Evolutionary conservation across 2,797 vertebrate species (phyloP), one percentile per base, ranked within the genome.

Genomic region (Antrozous pallidus): DNA sequence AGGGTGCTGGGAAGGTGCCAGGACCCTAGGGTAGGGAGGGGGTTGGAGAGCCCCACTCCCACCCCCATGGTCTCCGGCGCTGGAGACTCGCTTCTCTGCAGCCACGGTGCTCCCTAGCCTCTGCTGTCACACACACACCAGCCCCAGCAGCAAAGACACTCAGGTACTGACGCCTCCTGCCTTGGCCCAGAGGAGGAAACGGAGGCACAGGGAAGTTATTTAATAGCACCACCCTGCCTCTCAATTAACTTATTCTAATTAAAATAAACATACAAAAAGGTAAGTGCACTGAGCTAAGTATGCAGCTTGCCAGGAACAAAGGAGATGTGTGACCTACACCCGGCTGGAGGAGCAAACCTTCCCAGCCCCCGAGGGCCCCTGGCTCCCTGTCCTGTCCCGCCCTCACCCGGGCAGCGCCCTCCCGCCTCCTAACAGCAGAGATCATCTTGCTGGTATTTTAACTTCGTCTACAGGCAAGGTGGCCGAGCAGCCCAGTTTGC

Each of bases 71-170:
- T 47, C 28, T 16, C 61, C 1, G 42, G 22, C 5, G 0, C 69
- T 6, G 11, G 38, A 11, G 1, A 22, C 38, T 12, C 26, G 0
- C 74, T n/a, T 51, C 74, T 80, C 80, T 28, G 20, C 3, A 8
- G n/a, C 0, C 33, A 1, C 1, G 0, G 1, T 0, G 8, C 17
- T 8, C 38, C 14, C 58, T 8, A 22, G 42, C 40, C 6, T 45
- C 73, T 14, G 31, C 28, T 7, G 38, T 47, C 8, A 3, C 4
- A 33, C 49, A 74, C 12, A 6, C 70, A 10, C n/a, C n/a, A n/a
- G n/a, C n/a, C 70, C 36, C 28, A 22, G 33, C n/a, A 42, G 14
- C 0, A 31, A 26, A 65, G 47, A 78, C 38, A 9, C 9, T 26
- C 4, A 0, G 47, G 24, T 36, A 7, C 7, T 12, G 5, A 17